Evolutionary conservation across 2,888 invertebrate genomes (phyloP).

Genomic region (Sinotaia quadrata): DNA sequence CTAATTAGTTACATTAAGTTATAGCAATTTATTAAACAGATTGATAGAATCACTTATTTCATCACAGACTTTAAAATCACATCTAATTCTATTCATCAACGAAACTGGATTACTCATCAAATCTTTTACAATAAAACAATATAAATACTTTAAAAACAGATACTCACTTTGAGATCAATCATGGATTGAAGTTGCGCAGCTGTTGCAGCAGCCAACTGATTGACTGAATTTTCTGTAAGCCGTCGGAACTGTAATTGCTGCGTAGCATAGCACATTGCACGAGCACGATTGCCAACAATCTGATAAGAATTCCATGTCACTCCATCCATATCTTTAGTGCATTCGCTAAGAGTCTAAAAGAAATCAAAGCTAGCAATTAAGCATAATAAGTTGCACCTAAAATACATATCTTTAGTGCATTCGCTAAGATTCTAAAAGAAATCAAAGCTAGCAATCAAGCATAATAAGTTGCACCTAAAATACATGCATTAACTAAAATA

Average conservation of each 20-base stretch:
- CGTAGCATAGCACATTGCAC: constrained; percentile 80
- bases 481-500: no score
- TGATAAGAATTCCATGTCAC: constrained; percentile 82
- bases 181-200: constrained; percentile 74
- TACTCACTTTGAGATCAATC: constrained; percentile 73
- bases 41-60: no score
- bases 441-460: no score
- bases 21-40: no score
- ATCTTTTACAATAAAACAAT: no score
- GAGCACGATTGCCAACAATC: constrained; percentile 79
- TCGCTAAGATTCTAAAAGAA: constrained; percentile 78
- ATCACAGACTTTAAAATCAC: no score
- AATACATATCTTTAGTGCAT: constrained; percentile 80
- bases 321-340: constrained; percentile 79
- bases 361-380: no score
- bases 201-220: constrained; percentile 77
- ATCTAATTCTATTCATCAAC: no score
- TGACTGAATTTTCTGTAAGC: constrained; percentile 79
- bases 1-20: no score
- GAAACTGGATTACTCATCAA: no score
- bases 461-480: no score
- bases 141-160: not conserved
- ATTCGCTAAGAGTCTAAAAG: constrained; percentile 78
- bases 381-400: no score
- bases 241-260: constrained; percentile 79